Base-by-base conservation (phyloP, 1,140 invertebrate genomes). In the Drosophila eugracilis region DNA sequence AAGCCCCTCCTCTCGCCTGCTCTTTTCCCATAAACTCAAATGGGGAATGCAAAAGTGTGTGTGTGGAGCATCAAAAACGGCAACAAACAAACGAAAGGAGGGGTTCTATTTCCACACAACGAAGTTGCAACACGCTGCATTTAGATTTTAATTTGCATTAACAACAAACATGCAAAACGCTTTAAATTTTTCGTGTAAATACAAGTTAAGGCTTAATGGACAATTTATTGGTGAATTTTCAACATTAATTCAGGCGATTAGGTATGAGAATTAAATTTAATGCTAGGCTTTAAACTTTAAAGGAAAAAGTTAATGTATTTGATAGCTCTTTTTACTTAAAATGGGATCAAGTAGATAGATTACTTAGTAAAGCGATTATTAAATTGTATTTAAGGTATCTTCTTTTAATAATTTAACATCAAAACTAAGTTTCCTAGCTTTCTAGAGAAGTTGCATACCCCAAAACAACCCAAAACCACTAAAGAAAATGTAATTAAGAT, bases 21-120 rank as follows among this genome's bases (percentile, higher is more conserved):
- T 7, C n/a, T 15, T 60, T 49, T 15, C n/a, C 39, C 54, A 42
- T 49, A 65, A 44, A 78, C 67, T 58, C 58, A 77, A 77, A 77
- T 72, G 63, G 45, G 45, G 21, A 54, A 36, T 73, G 67, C 44
- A 67, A 49, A 63, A n/a, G n/a, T n/a, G n/a, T n/a, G 34, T 65
- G 67, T 42, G 49, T 32, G 39, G 39, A 24, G 37, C 50, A 39
- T 22, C 54, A 44, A 50, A 54, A 69, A 39, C 12, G 24, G 19
- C 36, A 67, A 69, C 42, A 48, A 60, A 62, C 28, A 63, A 42
- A 26, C 22, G 5, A 5, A 17, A 12, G 28, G 12, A n/a, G n/a
- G 15, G 15, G 14, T 17, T 14, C 37, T 17, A 53, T 30, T 32
- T 41, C 19, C 9, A 24, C 55, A 21, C 37, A 10, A 19, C 22